phyloP scores from a whole-genome alignment of 2,113 vertebrate species.

The Reinhardtius hippoglossoides region DNA sequence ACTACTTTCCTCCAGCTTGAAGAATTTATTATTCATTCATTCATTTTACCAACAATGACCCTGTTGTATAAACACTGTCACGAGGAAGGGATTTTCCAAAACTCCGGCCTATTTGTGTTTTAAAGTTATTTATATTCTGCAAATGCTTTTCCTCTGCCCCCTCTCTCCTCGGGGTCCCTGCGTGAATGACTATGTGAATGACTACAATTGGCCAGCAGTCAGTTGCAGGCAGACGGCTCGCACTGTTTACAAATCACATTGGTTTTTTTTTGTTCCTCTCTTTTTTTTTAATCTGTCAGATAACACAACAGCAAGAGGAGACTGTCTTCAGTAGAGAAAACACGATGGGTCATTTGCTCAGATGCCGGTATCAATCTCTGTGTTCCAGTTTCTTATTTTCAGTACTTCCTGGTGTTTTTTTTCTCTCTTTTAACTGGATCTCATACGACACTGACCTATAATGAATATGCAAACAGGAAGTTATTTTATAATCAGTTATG shows the following conservation, averaged over 20 bases:
- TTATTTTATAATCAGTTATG: not conserved
- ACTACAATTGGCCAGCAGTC: conserved; percentile 4
- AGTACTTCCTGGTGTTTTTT: not conserved
- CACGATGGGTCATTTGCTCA: not conserved
- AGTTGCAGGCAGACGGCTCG: not conserved
- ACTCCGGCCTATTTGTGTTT: conserved; percentile 23
- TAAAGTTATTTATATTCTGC: conserved; percentile 38
- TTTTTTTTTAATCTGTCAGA: not conserved
- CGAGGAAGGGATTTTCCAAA: conserved; percentile 17
- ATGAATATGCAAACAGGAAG: not conserved
- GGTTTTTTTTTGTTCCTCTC: not conserved
- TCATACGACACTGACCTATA: not conserved
- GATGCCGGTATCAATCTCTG: not conserved
- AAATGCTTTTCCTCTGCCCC: conserved; percentile 1
- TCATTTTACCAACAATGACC: not conserved
- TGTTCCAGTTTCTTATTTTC: not conserved
- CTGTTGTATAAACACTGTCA: not conserved
- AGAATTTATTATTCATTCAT: not conserved
- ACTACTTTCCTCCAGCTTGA: not conserved
- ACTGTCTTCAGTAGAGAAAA: not conserved
- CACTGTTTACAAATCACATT: not conserved
- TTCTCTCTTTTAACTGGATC: not conserved
- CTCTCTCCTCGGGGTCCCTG: not conserved
- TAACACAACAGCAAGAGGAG: not conserved
- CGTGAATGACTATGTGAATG: conserved; percentile 18